These are phyloP conservation scores for Parelbella ahira DNA, from an alignment of 2,888 invertebrate species.

Conservation along the genomic window DNA sequence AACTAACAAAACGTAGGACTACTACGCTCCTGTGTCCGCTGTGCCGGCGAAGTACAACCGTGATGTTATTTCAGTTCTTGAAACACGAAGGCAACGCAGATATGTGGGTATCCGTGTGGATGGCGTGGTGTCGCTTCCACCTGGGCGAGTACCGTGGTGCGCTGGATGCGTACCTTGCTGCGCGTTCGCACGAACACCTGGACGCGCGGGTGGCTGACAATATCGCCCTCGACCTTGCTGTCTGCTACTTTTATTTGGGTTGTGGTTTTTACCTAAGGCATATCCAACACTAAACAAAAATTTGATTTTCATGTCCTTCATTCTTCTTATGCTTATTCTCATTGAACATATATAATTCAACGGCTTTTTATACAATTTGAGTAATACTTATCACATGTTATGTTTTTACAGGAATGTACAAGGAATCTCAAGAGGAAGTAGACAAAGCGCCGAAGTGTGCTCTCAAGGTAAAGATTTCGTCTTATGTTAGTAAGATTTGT, in stretches of 20 bases:
- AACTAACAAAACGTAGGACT: no score
- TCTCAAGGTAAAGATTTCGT: slow-evolving; percentile 73
- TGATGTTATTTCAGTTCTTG: no score
- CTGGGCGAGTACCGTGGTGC: slow-evolving; percentile 95
- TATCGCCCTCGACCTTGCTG: slow-evolving; percentile 90
- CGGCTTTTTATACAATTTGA: no score
- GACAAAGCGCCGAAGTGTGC: slow-evolving; percentile 84
- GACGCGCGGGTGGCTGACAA: slow-evolving; percentile 81
- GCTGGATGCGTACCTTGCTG: slow-evolving; percentile 85
- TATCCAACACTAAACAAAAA: no score
- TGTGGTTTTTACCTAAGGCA: no score
- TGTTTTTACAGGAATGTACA: slow-evolving; percentile 82
- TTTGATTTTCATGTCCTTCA: no score
- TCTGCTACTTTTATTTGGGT: slow-evolving; percentile 98
- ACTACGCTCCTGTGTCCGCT: no score
- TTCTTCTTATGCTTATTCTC: no score
- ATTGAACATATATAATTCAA: no score
- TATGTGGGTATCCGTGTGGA: slow-evolving; percentile 87
- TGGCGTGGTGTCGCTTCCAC: slow-evolving; percentile 97
- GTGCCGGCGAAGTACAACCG: no score
- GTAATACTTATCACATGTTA: no score
- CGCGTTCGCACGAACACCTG: slow-evolving; percentile 46
- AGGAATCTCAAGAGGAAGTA: slow-evolving; percentile 83
- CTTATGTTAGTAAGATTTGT: no score
- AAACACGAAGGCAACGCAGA: slow-evolving; percentile 61